Evolutionary conservation across 2,888 invertebrate genomes (phyloP).

Genomic region (Leptinotarsa juncta): DNA sequence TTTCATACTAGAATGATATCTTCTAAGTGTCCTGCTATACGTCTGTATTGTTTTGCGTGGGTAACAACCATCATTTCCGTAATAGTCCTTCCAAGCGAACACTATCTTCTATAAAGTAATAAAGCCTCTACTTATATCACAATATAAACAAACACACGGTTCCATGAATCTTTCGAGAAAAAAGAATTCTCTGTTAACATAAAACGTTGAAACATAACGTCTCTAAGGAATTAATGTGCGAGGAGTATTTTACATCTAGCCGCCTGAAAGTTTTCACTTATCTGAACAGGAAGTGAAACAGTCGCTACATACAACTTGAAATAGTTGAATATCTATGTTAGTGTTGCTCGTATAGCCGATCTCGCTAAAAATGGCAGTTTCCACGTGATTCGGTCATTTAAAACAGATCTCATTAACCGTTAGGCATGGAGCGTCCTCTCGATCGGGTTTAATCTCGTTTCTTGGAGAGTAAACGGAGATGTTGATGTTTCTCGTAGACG

Average conservation of each 20-base stretch:
- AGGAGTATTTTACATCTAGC: slow-evolving; percentile 45
- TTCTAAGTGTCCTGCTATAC: neutral
- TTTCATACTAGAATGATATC: neutral
- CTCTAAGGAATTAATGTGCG: slow-evolving; percentile 26
- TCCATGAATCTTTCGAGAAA: slow-evolving; percentile 4
- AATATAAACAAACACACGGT: slow-evolving; percentile 7
- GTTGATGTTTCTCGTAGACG: neutral
- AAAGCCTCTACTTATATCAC: slow-evolving; percentile 12
- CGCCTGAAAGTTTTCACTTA: slow-evolving; percentile 55
- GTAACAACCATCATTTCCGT: neutral
- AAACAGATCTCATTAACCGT: slow-evolving; percentile 16
- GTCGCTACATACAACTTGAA: slow-evolving; percentile 33
- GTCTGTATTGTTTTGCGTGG: neutral
- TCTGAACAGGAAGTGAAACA: slow-evolving; percentile 48
- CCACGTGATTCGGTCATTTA: slow-evolving; percentile 15
- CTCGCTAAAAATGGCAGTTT: slow-evolving; percentile 32
- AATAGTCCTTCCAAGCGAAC: neutral
- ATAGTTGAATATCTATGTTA: slow-evolving; percentile 53
- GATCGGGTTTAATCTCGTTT: neutral
- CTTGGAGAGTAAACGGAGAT: neutral
- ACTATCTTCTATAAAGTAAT: slow-evolving; percentile 16
- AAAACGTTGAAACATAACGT: slow-evolving; percentile 27
- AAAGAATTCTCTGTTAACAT: slow-evolving; percentile 22
- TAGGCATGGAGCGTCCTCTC: slow-evolving; percentile 4
- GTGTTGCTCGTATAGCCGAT: slow-evolving; percentile 49